Evolutionary conservation across 2,113 vertebrate species (phyloP).

Genomic region (Formicarius rufipectus): DNA sequence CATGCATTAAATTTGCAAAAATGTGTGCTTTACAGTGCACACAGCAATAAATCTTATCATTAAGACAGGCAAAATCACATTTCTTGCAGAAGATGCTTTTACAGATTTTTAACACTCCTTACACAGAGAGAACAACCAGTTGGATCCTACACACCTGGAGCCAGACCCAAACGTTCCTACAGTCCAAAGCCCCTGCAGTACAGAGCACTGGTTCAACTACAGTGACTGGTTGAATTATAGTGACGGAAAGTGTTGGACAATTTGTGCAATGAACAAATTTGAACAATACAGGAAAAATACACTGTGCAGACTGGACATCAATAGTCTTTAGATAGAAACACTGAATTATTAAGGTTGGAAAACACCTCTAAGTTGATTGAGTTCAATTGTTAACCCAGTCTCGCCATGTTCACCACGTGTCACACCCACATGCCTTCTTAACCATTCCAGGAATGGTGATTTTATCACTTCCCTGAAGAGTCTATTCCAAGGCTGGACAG

Average conservation of each 20-base stretch:
- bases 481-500: background rate
- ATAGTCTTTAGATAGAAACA: background rate
- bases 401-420: background rate
- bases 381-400: background rate
- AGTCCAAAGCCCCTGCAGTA: background rate
- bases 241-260: background rate
- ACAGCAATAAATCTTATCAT: constrained; percentile 25
- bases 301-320: background rate
- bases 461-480: background rate
- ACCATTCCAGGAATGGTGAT: background rate
- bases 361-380: background rate
- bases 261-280: background rate
- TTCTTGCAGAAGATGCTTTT: background rate
- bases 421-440: background rate
- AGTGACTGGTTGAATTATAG: background rate
- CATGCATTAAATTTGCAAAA: background rate
- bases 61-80: background rate
- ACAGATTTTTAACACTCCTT: background rate
- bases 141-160: background rate
- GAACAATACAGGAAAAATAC: background rate
- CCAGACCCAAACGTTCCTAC: background rate
- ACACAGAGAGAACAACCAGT: background rate
- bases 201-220: background rate
- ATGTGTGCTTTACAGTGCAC: background rate
- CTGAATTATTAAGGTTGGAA: background rate